Conservation (phyloP, 1,140 invertebrate genomes). For the Brachionus rubens region DNA sequence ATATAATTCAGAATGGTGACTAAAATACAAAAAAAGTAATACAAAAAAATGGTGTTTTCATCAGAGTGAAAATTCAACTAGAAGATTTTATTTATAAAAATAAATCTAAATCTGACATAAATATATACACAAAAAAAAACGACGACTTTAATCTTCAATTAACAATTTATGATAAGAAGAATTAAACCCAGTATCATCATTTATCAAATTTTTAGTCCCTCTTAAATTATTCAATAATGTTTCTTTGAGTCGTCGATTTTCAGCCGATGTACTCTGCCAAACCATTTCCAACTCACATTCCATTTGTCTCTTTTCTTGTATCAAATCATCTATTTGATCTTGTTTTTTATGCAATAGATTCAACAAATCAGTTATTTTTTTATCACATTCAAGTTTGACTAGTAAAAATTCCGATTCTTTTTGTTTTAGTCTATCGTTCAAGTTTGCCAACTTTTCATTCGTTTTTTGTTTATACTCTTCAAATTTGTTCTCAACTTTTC, state of each 20-base stretch:
- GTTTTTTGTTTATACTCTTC: constrained; percentile 30
- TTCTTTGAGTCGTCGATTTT: constrained; percentile 26
- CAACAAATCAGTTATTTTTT: constrained; percentile 22
- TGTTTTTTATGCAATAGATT: constrained; percentile 39
- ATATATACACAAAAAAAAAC: too few species aligned
- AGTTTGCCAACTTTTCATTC: not conserved
- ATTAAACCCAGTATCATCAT: not conserved
- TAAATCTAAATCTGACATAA: too few species aligned
- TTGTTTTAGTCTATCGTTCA: constrained; percentile 6
- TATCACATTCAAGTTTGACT: constrained; percentile 6
- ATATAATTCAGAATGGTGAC: too few species aligned
- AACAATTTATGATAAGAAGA: constrained; percentile 2
- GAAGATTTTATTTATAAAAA: too few species aligned
- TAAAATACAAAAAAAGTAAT: too few species aligned
- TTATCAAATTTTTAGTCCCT: not conserved
- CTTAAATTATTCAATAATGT: not conserved
- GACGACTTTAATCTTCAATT: constrained; percentile 16
- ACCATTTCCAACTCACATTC: constrained; percentile 33
- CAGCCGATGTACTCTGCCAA: constrained; percentile 24
- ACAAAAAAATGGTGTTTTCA: too few species aligned
- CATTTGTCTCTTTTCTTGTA: constrained; percentile 37
- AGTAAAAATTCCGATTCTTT: constrained; percentile 28
- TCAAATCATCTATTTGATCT: constrained; percentile 22
- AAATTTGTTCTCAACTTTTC: constrained; percentile 12
- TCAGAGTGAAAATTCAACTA: too few species aligned